These are phyloP conservation scores for Clamator glandarius DNA, from an alignment of 2,797 vertebrate genomes.

Conservation along the genomic window DNA sequence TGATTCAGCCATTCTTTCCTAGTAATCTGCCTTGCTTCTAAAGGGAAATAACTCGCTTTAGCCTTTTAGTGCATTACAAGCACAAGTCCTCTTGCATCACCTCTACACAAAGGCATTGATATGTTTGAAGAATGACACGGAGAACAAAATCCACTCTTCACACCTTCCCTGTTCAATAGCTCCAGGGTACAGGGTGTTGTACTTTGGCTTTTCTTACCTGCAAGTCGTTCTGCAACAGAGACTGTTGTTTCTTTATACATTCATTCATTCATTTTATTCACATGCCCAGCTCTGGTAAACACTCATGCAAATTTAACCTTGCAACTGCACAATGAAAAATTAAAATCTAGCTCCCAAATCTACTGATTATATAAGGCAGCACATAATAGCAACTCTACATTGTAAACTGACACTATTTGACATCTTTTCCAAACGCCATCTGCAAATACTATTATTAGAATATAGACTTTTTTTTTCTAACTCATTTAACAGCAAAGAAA, in stretches of 20 bases:
- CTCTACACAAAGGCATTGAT: not conserved
- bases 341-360: not conserved
- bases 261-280: not conserved
- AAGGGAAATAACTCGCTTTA: not conserved
- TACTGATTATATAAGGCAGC: not conserved
- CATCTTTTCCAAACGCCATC: conserved; percentile 64
- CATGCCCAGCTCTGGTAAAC: not conserved
- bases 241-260: not conserved
- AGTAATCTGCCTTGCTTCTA: not conserved
- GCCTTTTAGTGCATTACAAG: not conserved
- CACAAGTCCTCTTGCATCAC: not conserved
- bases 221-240: not conserved
- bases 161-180: not conserved
- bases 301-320: not conserved
- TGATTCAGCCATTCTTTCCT: not conserved
- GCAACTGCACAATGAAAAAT: not conserved
- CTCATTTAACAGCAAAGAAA: conserved; percentile 57
- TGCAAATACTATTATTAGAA: conserved; percentile 70
- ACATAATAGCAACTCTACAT: not conserved
- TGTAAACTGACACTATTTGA: conserved; percentile 26
- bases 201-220: not conserved
- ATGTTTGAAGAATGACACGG: not conserved
- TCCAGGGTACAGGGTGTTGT: rapidly evolving
- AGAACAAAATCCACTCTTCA: not conserved
- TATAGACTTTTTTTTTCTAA: conserved; percentile 49